A percentile compares a stretch with the other conserved stretches of the same genome.
Evolutionary conservation across 2,113 vertebrate species (phyloP).

Genomic region (Rallus limicola): DNA sequence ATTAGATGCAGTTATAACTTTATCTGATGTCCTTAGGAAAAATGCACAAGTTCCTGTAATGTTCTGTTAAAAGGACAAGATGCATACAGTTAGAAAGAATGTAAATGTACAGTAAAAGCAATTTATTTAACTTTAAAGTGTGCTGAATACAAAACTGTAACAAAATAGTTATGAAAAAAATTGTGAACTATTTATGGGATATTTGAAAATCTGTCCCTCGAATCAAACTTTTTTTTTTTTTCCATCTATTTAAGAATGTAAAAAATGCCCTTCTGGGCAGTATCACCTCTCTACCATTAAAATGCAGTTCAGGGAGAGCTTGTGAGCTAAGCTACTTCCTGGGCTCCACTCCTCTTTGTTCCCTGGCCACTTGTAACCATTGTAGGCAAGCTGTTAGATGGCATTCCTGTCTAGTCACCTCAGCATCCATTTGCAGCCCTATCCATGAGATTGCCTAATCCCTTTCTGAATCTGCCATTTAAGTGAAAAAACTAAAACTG

Average conservation of each 20-base stretch:
- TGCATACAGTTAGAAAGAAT: not conserved
- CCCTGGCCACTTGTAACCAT: not conserved
- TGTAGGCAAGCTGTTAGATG: not conserved
- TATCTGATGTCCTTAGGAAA: constrained; percentile 80
- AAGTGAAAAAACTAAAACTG: not conserved
- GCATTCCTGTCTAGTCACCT: not conserved
- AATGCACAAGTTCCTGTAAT: constrained; percentile 80
- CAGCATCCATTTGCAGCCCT: not conserved
- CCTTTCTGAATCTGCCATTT: not conserved
- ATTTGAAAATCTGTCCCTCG: not conserved
- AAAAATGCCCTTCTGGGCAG: not conserved
- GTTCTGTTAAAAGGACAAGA: constrained; percentile 63
- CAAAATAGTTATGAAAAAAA: not conserved
- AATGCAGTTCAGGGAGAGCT: not conserved
- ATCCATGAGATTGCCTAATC: not conserved
- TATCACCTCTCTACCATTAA: not conserved
- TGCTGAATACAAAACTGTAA: not conserved
- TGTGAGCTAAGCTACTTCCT: not conserved
- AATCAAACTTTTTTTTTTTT: not conserved
- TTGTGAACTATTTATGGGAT: not conserved
- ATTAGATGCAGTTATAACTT: constrained; percentile 77
- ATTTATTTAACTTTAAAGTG: not conserved
- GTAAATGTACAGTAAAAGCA: not conserved
- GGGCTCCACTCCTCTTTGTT: not conserved
- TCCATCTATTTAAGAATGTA: not conserved